Percentiles rank a stretch among this genome's conserved stretches.
phyloP scores from a whole-genome alignment of 2,113 vertebrate genomes.

The Burhinus bistriatus region DNA sequence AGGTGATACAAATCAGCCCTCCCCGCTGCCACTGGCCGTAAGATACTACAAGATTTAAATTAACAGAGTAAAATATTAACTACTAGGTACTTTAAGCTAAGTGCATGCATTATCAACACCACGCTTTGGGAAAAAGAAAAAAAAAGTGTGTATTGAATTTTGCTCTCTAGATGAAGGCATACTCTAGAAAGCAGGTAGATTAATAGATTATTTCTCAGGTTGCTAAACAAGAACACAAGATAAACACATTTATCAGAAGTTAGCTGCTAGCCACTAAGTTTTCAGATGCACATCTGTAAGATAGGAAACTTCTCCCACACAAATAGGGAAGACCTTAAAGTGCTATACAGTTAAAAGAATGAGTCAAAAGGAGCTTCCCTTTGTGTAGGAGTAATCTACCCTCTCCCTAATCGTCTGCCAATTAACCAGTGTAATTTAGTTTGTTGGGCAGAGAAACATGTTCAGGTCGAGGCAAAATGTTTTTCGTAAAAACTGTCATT shows the following conservation, averaged over 20 bases:
- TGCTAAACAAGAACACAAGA: background rate
- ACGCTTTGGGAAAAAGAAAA: background rate
- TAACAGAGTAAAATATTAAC: background rate
- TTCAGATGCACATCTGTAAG: background rate
- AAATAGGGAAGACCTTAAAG: constrained; percentile 52
- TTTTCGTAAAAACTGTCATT: background rate
- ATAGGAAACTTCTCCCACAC: constrained; percentile 71
- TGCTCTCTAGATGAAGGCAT: background rate
- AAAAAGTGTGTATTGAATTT: background rate
- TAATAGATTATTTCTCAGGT: background rate
- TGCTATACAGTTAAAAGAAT: background rate
- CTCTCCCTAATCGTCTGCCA: background rate
- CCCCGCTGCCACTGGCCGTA: background rate
- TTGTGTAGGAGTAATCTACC: background rate
- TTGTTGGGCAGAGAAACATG: background rate
- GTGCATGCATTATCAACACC: background rate
- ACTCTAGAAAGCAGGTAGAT: background rate
- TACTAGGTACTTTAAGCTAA: background rate
- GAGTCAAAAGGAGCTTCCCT: constrained; percentile 61
- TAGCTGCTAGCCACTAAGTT: background rate
- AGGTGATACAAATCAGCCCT: background rate
- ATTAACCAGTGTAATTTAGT: background rate
- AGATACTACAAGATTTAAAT: background rate
- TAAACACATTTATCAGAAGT: background rate
- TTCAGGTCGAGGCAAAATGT: background rate